A percentile compares a stretch with the other conserved stretches of the same genome.
Evolutionary conservation across 2,888 invertebrate genomes (phyloP).

Genomic region (Agrotis exclamationis): DNA sequence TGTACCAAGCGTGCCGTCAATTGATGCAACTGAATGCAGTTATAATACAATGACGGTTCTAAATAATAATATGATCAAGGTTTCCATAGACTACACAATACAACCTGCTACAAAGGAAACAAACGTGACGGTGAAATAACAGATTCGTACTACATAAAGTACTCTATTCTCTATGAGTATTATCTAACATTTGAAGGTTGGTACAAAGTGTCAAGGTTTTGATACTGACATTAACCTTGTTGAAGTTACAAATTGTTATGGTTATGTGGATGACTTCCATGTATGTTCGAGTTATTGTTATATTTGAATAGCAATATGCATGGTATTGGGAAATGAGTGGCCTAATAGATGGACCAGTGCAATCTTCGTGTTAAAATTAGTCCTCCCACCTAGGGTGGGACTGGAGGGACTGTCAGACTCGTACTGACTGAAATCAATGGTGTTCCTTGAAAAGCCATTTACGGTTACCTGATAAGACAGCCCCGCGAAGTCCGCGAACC

Average conservation of each 20-base stretch:
- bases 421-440: too few relatives aligned
- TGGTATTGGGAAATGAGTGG: neutral
- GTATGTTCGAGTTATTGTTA: constrained; percentile 17
- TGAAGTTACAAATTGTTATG: constrained; percentile 25
- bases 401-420: too few relatives aligned
- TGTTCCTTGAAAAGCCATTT: too few relatives aligned
- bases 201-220: constrained; percentile 55
- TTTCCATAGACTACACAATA: constrained; percentile 21
- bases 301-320: neutral
- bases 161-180: constrained; percentile 13
- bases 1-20: too few relatives aligned
- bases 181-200: constrained; percentile 51
- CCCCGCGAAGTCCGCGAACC: too few relatives aligned
- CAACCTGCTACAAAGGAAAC: constrained; percentile 25
- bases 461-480: too few relatives aligned
- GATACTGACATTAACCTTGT: constrained; percentile 55
- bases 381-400: too few relatives aligned
- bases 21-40: too few relatives aligned
- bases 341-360: too few relatives aligned
- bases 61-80: constrained; percentile 16
- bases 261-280: constrained; percentile 27
- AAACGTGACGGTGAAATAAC: constrained; percentile 18
- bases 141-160: constrained; percentile 39
- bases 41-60: too few relatives aligned
- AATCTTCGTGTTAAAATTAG: too few relatives aligned